Conservation (phyloP, 2,113 vertebrate genomes). For the Oreochromis niloticus region DNA sequence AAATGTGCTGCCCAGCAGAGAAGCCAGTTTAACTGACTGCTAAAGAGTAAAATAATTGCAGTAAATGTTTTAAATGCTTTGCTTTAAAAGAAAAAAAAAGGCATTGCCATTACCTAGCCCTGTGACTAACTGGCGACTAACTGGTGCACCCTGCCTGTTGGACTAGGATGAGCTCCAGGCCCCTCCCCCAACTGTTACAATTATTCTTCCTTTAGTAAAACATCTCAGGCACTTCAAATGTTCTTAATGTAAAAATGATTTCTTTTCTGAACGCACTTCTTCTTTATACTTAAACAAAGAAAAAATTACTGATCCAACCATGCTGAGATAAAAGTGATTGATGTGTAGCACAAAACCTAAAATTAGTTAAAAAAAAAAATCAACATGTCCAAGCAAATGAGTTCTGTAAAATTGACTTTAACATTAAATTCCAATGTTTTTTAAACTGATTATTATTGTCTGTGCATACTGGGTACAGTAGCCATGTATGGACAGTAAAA, state of each 20-base stretch:
- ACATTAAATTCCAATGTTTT: not conserved
- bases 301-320: not conserved
- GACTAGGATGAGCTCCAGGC: not conserved
- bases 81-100: not conserved
- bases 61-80: not conserved
- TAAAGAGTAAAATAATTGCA: rapidly evolving
- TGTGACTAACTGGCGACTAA: not conserved
- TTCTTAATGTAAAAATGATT: not conserved
- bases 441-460: not conserved
- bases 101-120: not conserved
- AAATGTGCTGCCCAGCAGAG: rapidly evolving
- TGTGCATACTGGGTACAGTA: not conserved
- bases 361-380: not conserved
- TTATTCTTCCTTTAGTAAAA: not conserved
- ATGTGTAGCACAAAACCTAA: no score
- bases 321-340: not conserved
- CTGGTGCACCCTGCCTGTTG: not conserved
- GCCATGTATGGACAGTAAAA: not conserved
- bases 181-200: not conserved
- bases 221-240: not conserved
- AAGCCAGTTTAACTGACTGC: not conserved
- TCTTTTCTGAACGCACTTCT: not conserved
- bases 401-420: not conserved
- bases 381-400: not conserved
- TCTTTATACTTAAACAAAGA: not conserved